Evolutionary conservation across 2,113 vertebrate genomes (phyloP), one percentile per base, ranked within the genome.

Genomic region (Paratilapia polleni): DNA sequence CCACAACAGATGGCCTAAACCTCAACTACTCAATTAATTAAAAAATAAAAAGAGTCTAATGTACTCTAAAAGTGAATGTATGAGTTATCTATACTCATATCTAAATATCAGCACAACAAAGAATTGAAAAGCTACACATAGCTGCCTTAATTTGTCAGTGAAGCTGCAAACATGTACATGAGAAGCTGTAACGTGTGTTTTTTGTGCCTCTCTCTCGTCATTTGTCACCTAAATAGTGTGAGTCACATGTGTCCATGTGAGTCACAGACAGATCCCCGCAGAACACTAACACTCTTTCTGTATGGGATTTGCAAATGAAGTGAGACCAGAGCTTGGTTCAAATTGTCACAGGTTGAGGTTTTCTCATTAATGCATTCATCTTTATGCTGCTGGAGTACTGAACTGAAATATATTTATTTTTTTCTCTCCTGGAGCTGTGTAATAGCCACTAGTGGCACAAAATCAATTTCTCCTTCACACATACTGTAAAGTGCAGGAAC

Each of bases 321-420:
- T 20, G 20, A 34, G 7, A 59, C 49, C 49, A 22, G 34, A 20
- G 38, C 28, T 14, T 28, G 38, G 58, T 62, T 31, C 43, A 73
- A 31, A 73, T 52, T 73, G 10, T 73, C 66, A 31, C 66, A 73
- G 66, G n/a, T n/a, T n/a, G n/a, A 73, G 26, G 43, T 73, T 73
- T 73, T 73, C 66, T 52, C 49, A 73, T 73, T 73, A 73, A 68
- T 73, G 31, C 66, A 52, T 73, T 73, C 19, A 52, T 73, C 49
- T 73, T 28, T 52, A 47, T 73, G 26, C 66, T 52, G 43, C 66
- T 2, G 24, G 66, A 73, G 66, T 5, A 31, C 24, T 73, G 66
- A 73, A 73, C 43, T 52, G 66, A 31, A 20, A 52, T 17, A 73
- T 13, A 52, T 52, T 52, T n/a, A 31, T 52, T 73, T 52, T 19